Percentiles rank a stretch among this genome's conserved stretches.
Conservation (phyloP, 2,888 invertebrate genomes). For the Scaptodrosophila latifasciaeformis region DNA sequence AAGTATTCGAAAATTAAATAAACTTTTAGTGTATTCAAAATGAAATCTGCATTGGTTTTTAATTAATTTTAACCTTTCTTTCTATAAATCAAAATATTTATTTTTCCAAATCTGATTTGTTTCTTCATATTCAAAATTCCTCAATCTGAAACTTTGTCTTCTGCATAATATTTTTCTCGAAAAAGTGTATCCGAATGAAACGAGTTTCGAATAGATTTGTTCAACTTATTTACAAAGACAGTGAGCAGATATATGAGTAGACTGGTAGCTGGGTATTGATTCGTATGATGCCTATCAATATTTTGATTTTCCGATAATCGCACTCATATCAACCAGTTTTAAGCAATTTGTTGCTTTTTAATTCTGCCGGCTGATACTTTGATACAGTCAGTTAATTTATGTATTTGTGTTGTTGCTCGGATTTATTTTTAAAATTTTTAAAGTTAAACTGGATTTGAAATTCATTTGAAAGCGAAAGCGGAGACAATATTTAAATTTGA, state of each 20-base stretch:
- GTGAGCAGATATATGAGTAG: neutral
- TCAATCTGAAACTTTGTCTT: too few species aligned
- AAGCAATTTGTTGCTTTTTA: conserved; percentile 7
- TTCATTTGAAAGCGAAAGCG: conserved; percentile 29
- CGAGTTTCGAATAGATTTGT: conserved; percentile 37
- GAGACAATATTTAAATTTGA: conserved; percentile 17
- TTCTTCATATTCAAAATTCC: too few species aligned
- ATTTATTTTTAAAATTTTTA: neutral
- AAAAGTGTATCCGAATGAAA: too few species aligned
- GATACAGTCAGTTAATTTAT: conserved; percentile 13
- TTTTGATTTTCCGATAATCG: conserved; percentile 33
- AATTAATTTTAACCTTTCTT: too few species aligned
- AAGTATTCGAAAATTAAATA: too few species aligned
- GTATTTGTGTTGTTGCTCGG: conserved; percentile 1
- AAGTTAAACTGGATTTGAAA: conserved; percentile 8
- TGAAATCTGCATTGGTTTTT: too few species aligned
- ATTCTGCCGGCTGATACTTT: conserved; percentile 17
- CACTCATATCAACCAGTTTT: conserved; percentile 8
- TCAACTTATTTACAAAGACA: conserved; percentile 3
- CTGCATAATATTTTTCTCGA: too few species aligned
- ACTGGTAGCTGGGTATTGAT: neutral
- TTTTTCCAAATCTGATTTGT: too few species aligned
- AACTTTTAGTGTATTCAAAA: too few species aligned
- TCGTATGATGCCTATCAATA: too few species aligned
- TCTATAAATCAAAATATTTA: too few species aligned